Percentiles rank a stretch among this genome's conserved stretches.
These are phyloP conservation scores for Tor tambroides DNA, from an alignment of 2,113 vertebrate species.

Conservation along the genomic window DNA sequence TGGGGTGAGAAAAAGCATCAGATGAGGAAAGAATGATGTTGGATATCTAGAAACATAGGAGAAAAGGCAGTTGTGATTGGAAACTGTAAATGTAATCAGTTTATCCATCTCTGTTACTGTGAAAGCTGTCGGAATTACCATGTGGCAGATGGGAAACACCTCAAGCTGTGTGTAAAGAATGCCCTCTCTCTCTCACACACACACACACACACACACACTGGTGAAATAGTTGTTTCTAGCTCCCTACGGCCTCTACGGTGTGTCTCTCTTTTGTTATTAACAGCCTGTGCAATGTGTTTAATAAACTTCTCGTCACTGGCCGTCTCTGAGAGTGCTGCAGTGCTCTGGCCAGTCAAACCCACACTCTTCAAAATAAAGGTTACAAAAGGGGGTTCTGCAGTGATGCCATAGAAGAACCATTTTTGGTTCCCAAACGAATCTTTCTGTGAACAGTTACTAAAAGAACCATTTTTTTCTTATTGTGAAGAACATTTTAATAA, in stretches of 20 bases:
- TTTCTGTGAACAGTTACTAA: too few species aligned
- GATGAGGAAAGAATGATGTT: conserved; percentile 10
- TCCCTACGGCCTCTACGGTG: not conserved
- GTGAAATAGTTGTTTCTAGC: not conserved
- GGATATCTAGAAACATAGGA: not conserved
- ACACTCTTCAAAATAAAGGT: too few species aligned
- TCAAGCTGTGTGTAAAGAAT: conserved; percentile 44
- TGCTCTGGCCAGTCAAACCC: not conserved
- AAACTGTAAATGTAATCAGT: conserved; percentile 58
- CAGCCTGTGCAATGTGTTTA: not conserved
- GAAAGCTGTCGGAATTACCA: conserved; percentile 16
- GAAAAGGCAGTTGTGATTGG: conserved; percentile 20
- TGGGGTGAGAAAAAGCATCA: not conserved
- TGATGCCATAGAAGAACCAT: too few species aligned
- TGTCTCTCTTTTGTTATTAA: not conserved
- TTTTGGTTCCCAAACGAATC: too few species aligned
- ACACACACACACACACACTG: not conserved
- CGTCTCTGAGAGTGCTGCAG: not conserved
- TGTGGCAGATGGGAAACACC: conserved; percentile 47
- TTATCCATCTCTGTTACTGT: conserved; percentile 48
- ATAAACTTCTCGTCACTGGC: not conserved
- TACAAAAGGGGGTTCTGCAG: too few species aligned
- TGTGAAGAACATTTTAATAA: too few species aligned
- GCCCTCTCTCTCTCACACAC: not conserved
- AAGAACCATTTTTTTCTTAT: too few species aligned